Base-by-base conservation (phyloP, 2,888 invertebrate species). In the Hirudinaria manillensis region DNA sequence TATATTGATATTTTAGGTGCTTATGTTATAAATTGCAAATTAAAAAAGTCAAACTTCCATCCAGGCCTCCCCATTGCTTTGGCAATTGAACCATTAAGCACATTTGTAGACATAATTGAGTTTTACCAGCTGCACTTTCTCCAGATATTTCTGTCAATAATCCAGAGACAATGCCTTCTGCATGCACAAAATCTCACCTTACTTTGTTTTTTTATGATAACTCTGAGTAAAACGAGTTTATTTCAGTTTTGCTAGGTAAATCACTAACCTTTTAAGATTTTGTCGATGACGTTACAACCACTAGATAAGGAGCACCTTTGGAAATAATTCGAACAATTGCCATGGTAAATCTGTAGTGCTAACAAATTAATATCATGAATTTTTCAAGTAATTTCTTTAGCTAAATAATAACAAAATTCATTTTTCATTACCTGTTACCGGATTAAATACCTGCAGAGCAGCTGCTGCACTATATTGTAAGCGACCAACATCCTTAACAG, bases 91-190 rank as follows among this genome's bases (percentile, higher is more conserved):
- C 89, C 76, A 88, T 88, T 29, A 91, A 85, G 53, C 90, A 88
- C 38, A 91, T 84, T 85, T 92, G 92, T 72, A 93, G 86, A 79
- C 90, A 90, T 66, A 93, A 82, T 83, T 93, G 93, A 0, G 92
- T 92, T 87, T 93, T 93, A 7, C 93, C 93, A 80, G 89, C 88
- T 24, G 91, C 91, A 86, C 91, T 91, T 84, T 90, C 89, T n/a
- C 93, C 93, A 83, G 89, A 89, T 80, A 93, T 87, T 87, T 93
- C 93, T 75, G 90, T 90, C 72, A 93, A 87, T 36, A 91, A 90
- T 76, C 92, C 92, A 84, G 79, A 72, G 3, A 27, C 19, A 3
- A 70, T 21, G 56, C 66, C 34, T 27, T 2, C 36, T 27, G 45
- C n/a, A 36, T 45, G 45, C 24, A 68, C 24, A 74, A 73, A 73